phyloP scores from a whole-genome alignment of 2,113 vertebrate species.

The Cygnus atratus region DNA sequence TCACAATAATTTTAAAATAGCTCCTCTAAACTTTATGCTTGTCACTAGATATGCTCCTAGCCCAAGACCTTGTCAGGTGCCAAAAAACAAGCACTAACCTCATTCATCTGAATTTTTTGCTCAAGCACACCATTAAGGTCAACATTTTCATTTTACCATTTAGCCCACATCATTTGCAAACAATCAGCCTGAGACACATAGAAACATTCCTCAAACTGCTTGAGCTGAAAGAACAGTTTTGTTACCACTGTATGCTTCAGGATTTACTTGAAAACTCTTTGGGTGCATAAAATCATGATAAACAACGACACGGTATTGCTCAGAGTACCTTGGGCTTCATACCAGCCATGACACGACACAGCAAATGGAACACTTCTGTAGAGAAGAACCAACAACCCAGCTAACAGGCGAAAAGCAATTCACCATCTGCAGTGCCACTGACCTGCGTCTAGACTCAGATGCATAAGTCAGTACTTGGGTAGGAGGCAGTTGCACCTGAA shows the following conservation, averaged over 20 bases:
- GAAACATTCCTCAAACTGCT: neutral
- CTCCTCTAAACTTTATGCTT: neutral
- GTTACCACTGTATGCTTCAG: neutral
- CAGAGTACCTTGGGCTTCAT: neutral
- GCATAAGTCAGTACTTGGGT: neutral
- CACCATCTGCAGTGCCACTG: neutral
- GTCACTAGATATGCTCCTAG: neutral
- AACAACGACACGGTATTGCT: neutral
- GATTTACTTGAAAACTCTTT: neutral
- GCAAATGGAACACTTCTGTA: neutral
- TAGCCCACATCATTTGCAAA: neutral
- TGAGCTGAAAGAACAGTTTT: neutral
- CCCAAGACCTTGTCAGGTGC: neutral
- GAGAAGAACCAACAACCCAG: neutral
- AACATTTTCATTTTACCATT: neutral
- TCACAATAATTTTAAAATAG: neutral
- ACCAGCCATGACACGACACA: neutral
- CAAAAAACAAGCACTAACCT: neutral
- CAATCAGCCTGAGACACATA: rapidly evolving
- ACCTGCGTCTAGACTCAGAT: neutral
- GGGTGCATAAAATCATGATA: neutral
- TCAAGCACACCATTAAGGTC: neutral
- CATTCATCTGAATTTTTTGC: neutral
- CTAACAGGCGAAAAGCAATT: neutral
- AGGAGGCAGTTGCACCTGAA: neutral